These are phyloP conservation scores for Ptilodon capucinus DNA, from an alignment of 2,888 invertebrate genomes.

Conservation along the genomic window DNA sequence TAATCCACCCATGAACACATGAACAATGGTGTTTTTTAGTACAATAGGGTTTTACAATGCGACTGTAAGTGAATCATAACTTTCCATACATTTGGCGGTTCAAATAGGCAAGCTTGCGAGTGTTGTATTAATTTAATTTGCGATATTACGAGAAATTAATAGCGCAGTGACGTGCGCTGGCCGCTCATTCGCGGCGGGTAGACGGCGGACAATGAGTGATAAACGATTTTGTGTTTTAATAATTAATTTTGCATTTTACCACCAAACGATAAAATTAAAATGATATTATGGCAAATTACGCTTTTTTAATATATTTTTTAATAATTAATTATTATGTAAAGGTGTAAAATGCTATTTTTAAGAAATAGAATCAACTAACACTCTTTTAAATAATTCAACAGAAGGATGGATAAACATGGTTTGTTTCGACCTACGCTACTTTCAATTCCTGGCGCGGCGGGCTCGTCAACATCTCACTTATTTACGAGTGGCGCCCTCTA, in stretches of 20 bases:
- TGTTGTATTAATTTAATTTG: constrained; percentile 41
- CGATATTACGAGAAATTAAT: constrained; percentile 52
- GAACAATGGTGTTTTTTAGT: too few species aligned
- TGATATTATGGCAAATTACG: too few species aligned
- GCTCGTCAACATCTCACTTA: constrained; percentile 76
- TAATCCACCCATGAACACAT: too few species aligned
- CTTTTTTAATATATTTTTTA: too few species aligned
- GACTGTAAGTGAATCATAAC: too few species aligned
- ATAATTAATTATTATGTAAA: too few species aligned
- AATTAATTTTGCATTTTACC: constrained; percentile 32
- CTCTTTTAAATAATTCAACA: too few species aligned
- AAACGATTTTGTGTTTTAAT: constrained; percentile 39
- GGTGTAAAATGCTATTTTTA: too few species aligned
- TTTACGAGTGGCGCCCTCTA: constrained; percentile 63
- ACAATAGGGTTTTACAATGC: too few species aligned
- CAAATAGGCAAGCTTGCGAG: constrained; percentile 14
- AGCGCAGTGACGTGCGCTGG: constrained; percentile 29
- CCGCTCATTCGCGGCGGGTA: constrained; percentile 31
- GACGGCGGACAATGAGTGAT: constrained; percentile 39
- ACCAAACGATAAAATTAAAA: neutral
- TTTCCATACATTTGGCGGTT: too few species aligned
- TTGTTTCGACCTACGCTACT: constrained; percentile 28
- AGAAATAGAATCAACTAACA: too few species aligned
- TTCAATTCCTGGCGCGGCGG: constrained; percentile 62
- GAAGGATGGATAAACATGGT: neutral